Conservation (phyloP, 2,888 invertebrate genomes). For the Lepidonotus clava region DNA sequence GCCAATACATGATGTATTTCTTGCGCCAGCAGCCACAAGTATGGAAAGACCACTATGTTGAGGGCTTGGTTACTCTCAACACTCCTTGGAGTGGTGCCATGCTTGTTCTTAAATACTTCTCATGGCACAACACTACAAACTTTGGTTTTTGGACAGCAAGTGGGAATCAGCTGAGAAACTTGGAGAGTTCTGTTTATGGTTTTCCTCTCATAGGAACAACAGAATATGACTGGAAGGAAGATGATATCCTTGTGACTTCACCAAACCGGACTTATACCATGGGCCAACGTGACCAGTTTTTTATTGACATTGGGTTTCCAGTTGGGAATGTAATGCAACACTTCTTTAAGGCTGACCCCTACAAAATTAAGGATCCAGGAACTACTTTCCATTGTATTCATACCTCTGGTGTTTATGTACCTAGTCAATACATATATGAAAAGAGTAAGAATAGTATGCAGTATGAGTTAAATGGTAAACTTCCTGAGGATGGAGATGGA, state of each 20-base stretch:
- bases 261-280: conserved; percentile 22
- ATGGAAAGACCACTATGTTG: conserved; percentile 81
- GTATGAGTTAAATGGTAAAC: conserved; percentile 86
- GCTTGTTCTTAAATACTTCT: too few relatives aligned
- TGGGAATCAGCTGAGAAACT: conserved; percentile 9
- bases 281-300: not conserved
- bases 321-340: conserved; percentile 7
- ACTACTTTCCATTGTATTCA: conserved; percentile 28
- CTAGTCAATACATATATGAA: conserved; percentile 42
- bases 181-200: not conserved
- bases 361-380: conserved; percentile 39
- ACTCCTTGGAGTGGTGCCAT: conserved; percentile 54
- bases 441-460: conserved; percentile 85
- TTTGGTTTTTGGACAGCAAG: too few relatives aligned
- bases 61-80: conserved; percentile 66
- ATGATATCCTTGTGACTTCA: conserved; percentile 10
- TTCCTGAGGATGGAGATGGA: conserved; percentile 62
- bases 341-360: not conserved
- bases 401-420: conserved; percentile 54
- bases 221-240: not conserved
- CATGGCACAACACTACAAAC: too few relatives aligned
- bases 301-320: conserved; percentile 51
- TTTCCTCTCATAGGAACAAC: not conserved
- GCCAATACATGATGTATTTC: conserved; percentile 91
- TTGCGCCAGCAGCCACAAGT: conserved; percentile 85